A percentile compares a stretch with the other conserved stretches of the same genome.
Evolutionary conservation across 2,797 vertebrate species (phyloP).

Genomic region (Hydrophis major): DNA sequence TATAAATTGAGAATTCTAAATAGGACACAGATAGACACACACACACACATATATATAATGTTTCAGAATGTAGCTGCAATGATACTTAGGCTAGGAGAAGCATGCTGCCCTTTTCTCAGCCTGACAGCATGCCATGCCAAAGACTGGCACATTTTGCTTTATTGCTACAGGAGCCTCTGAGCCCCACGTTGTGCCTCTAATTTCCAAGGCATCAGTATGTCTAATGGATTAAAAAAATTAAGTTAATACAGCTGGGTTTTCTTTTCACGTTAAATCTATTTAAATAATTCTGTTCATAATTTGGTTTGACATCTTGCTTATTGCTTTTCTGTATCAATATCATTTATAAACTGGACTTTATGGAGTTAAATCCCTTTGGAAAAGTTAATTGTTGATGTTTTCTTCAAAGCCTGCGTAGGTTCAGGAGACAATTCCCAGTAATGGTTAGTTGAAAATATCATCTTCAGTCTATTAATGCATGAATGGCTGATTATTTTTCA

Average conservation of each 20-base stretch:
- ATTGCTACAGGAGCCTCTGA: not conserved
- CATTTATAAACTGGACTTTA: conserved; percentile 63
- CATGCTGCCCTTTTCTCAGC: not conserved
- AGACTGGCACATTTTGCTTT: not conserved
- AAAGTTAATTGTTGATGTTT: conserved; percentile 69
- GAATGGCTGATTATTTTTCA: conserved; percentile 61
- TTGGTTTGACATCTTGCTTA: conserved; percentile 64
- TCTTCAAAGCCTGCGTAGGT: conserved; percentile 91
- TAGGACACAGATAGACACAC: not conserved
- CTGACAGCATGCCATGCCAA: not conserved
- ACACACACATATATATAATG: not conserved
- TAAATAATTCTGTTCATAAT: not conserved
- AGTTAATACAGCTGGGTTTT: not conserved
- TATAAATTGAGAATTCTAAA: not conserved
- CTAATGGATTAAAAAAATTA: not conserved
- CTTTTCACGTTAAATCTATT: not conserved
- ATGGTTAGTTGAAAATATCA: conserved; percentile 90
- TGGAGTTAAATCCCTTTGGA: conserved; percentile 71
- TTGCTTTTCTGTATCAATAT: conserved; percentile 61
- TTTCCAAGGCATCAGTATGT: not conserved
- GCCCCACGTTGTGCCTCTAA: not conserved
- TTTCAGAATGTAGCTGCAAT: not conserved
- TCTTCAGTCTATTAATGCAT: conserved; percentile 79
- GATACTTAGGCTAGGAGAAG: not conserved
- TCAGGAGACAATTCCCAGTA: conserved; percentile 85